Base-by-base conservation (phyloP, 2,113 vertebrate species). In the Fukomys damarensis region DNA sequence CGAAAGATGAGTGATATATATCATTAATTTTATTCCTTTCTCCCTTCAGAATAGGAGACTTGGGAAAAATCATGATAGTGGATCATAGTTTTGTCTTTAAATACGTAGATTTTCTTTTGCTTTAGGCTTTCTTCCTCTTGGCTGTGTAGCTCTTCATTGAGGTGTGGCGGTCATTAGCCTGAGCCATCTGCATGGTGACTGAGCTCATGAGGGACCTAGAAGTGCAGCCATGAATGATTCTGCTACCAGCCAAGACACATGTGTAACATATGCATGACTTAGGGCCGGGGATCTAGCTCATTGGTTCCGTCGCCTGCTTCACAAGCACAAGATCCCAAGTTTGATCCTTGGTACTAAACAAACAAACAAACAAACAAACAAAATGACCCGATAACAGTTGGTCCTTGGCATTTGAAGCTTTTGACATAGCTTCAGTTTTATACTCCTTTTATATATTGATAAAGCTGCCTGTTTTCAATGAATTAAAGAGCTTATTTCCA, bases 61-160 rank as follows among this genome's bases (percentile, higher is more conserved):
- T 72, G 66, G 32, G 86, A 87, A 91, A 35, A 96, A 66, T 35
- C 13, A n/a, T 81, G 66, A 7, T 68, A 52, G 46, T 84, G 32
- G 56, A 74, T 70, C 28, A n/a, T n/a, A 65, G 65, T 86, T 94
- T 91, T 96, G 32, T 96, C 66, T 87, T 93, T 87, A 70, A 92
- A 92, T 35, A 84, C 49, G 14, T 70, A 49, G 81, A 20, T 81
- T 94, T 96, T 85, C 35, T 96, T 96, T 80, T 63, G 63, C 56
- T 80, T 84, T 80, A 65, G 76, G 56, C 38, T 32, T 65, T 80
- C 80, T 94, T 95, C 41, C n/a, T 32, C 20, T 6, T 95, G 80
- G 24, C 58, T 85, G 0, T 68, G 35, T 81, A 90, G 63, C 16
- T 92, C 43, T 54, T 72, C n/a, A 32, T 1, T 82, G 63, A 32